phyloP scores from a whole-genome alignment of 2,888 invertebrate species.

The Eudemis profundana region DNA sequence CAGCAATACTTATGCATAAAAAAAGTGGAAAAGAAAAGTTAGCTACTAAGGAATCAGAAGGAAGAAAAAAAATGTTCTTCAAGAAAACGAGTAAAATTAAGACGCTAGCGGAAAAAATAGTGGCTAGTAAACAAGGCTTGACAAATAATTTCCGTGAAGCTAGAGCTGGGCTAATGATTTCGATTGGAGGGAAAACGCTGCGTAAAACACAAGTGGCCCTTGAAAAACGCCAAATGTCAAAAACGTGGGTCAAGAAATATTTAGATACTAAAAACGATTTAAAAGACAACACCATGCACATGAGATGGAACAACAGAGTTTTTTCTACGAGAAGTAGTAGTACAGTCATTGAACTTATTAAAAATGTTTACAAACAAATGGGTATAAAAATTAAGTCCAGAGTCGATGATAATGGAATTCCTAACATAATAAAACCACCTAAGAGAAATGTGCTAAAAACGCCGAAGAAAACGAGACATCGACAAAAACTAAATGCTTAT shows the following conservation, averaged over 20 bases:
- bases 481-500: slow-evolving; percentile 70
- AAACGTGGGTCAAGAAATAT: slow-evolving; percentile 66
- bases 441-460: slow-evolving; percentile 54
- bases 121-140: slow-evolving; percentile 63
- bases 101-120: slow-evolving; percentile 47
- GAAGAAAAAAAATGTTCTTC: slow-evolving; percentile 67
- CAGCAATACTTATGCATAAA: background rate
- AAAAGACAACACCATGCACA: slow-evolving; percentile 64
- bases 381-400: slow-evolving; percentile 61
- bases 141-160: slow-evolving; percentile 73
- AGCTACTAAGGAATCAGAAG: slow-evolving; percentile 37
- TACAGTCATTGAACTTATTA: slow-evolving; percentile 68
- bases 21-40: slow-evolving; percentile 46
- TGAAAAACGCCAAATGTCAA: slow-evolving; percentile 54
- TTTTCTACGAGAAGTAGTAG: slow-evolving; percentile 67
- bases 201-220: slow-evolving; percentile 43
- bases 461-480: slow-evolving; percentile 58
- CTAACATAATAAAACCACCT: background rate
- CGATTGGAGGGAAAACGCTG: slow-evolving; percentile 53
- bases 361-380: slow-evolving; percentile 65
- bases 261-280: slow-evolving; percentile 62
- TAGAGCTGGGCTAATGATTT: slow-evolving; percentile 64
- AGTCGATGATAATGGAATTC: slow-evolving; percentile 61
- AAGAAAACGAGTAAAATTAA: slow-evolving; percentile 63
- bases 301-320: slow-evolving; percentile 72